Percentiles rank a stretch among this genome's conserved stretches.
Evolutionary conservation across 2,888 invertebrate genomes (phyloP).

Genomic region (Sialis fuliginosa): DNA sequence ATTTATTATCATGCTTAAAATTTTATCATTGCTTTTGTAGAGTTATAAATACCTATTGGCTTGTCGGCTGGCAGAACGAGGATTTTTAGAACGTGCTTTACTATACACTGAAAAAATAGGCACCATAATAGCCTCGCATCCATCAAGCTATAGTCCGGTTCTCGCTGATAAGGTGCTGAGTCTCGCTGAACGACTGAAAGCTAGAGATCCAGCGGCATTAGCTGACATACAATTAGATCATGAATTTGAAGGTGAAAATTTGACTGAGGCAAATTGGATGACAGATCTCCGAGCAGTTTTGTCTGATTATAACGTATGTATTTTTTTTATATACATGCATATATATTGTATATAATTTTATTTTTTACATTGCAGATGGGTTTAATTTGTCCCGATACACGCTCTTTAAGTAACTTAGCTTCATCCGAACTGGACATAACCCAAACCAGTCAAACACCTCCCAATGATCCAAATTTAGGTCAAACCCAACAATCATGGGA

Average conservation of each 20-base stretch:
- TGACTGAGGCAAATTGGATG: constrained; percentile 38
- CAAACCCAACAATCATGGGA: constrained; percentile 13
- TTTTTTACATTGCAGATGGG: constrained; percentile 13
- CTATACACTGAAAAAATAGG: constrained; percentile 71
- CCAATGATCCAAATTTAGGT: not conserved
- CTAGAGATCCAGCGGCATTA: constrained; percentile 23
- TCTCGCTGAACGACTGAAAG: constrained; percentile 24
- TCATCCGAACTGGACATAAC: constrained; percentile 7
- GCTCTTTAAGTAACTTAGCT: constrained; percentile 11
- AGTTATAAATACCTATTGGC: constrained; percentile 74
- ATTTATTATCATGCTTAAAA: constrained; percentile 3
- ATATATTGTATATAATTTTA: constrained; percentile 1
- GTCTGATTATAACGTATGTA: constrained; percentile 24
- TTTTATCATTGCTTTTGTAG: constrained; percentile 26
- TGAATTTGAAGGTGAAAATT: constrained; percentile 14
- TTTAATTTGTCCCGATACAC: constrained; percentile 12
- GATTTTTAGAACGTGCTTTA: constrained; percentile 62
- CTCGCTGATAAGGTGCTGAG: constrained; percentile 33
- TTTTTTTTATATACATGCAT: constrained; percentile 1
- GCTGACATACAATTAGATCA: constrained; percentile 19
- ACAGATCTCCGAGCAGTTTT: constrained; percentile 28
- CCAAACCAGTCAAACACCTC: constrained; percentile 5
- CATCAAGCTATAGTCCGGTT: constrained; percentile 28
- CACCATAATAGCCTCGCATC: constrained; percentile 40
- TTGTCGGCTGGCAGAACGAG: constrained; percentile 57